Evolutionary conservation across 2,113 vertebrate species (phyloP), one percentile per base, ranked within the genome.

Genomic region (Cyphomyrus plagiostoma): DNA sequence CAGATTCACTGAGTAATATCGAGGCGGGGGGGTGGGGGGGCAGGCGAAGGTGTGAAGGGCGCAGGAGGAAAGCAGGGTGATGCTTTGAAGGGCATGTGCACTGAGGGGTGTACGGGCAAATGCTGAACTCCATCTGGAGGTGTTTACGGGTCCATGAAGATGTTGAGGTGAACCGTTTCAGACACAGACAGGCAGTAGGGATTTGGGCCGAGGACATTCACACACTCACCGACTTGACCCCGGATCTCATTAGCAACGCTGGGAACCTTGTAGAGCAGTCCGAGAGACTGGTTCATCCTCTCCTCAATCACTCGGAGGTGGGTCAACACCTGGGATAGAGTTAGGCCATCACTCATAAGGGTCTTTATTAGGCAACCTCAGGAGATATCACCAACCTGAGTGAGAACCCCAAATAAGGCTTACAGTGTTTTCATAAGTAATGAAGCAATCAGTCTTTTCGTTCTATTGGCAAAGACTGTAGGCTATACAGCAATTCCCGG

Each of bases 241-340:
- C 99, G 98, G 94, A 99, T 99, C 87, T 99, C 97, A 50, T 98
- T 98, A 0, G 97, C 97, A 89, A 99, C 97, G 0, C 97, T 96
- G 1, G 98, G 98, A 1, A 99, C 98, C 10, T 99, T 99, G 95
- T 99, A 99, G 87, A 99, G 98, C 89, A 99, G 96, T 10, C 97
- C 98, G 87, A 99, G 97, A 91, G 98, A 99, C 95, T 99, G 98
- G 94, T 99, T 99, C 98, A 99, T 99, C 80, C 98, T 96, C 91
- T 99, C 98, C 35, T 99, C 98, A 83, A 99, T 99, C 91, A 99
- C 98, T 52, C 97, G 98, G 92, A 99, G 97, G 93, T 99, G 98
- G 49, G 98, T 99, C 96, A 99, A 96, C 53, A 99, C 98, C 98
- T 99, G 52, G 89, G 0, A 45, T 0, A 45, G 58, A 92, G 90